Base-by-base conservation (phyloP, 2,113 vertebrate species). In the Platichthys flesus region DNA sequence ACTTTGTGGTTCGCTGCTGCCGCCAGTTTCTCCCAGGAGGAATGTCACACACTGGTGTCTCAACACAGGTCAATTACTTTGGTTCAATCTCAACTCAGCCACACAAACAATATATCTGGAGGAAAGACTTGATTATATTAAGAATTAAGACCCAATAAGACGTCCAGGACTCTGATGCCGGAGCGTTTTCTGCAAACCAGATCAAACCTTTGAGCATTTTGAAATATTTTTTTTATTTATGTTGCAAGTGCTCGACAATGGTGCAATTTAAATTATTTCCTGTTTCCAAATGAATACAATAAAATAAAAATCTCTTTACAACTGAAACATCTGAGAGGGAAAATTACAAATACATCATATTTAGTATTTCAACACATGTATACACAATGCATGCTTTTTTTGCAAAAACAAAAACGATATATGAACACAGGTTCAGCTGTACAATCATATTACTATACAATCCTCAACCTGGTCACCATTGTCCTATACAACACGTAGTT, bases 171-270 rank as follows among this genome's bases (percentile, higher is more conserved):
- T n/a, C 15, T 14, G 0, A 0, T 16, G 12, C 2, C 0, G 12
- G 9, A 13, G 31, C 9, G 54, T 65, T 59, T 64, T 70, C 21
- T 40, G 24, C 26, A 66, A 10, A 81, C 58, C 73, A 31, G 9
- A 73, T 31, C 56, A 74, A 65, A 71, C 51, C n/a, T 13, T 56
- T 74, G 8, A 61, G 37, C 58, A 75, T 87, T 85, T 86, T 85
- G 81, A 85, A 83, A 18, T 20, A 74, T 80, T 84, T 91, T 91
- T 84, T 86, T 92, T 92, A 94, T 93, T 93, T 81, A 88, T 94
- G 74, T 91, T 95, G 90, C 93, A 91, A 91, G 94, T 95, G 94
- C 93, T 94, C 60, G 93, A 91, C 87, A 93, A 85, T 79, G 65
- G 93, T 94, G 91, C 76, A 71, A 52, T 80, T 88, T 88, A 92